Evolutionary conservation across 2,113 vertebrate genomes (phyloP), one percentile per base, ranked within the genome.

Genomic region (Campylorhamphus procurvoides): DNA sequence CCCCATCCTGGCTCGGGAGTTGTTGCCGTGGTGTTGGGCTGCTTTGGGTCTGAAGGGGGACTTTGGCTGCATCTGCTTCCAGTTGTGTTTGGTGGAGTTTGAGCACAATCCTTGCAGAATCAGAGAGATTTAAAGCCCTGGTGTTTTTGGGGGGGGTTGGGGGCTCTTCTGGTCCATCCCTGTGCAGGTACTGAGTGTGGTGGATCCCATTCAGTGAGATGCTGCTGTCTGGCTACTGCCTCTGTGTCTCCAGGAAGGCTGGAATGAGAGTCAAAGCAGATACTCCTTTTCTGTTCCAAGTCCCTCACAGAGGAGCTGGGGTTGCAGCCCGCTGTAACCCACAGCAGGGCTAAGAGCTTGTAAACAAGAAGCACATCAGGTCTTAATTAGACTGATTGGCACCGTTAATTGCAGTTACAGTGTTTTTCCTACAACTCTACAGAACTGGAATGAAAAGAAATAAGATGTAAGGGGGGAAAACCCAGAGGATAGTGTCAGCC

Each of bases 1-100:
- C 15, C 55, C 75, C 3, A 0, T 5, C 14, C 55, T 31, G 76
- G 5, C 29, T 18, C 49, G 69, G 47, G 44, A 23, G n/a, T 15
- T 2, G 8, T 10, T 42, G 35, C 47, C 0, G 0, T n/a, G 4
- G 6, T 7, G 23, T 7, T 25, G 4, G 12, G 49, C 5, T 6
- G 59, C 28, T 39, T 25, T 35, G 56, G 24, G 22, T 16, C 25
- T 25, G 31, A 22, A 12, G 75, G 39, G 17, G n/a, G n/a, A 8
- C 66, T 76, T 52, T 47, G 4, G 40, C 50, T 77, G 47, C 1
- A 0, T 8, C 71, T 40, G 59, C 62, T 52, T 50, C 44, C 10
- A 18, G 7, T 9, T 17, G 14, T 13, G 1, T 16, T 44, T 37
- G 29, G 37, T 17, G 27, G 68, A 3, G 11, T 56, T 42, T 23